Evolutionary conservation across 2,888 invertebrate species (phyloP).

Genomic region (Ennomos quercinarius): DNA sequence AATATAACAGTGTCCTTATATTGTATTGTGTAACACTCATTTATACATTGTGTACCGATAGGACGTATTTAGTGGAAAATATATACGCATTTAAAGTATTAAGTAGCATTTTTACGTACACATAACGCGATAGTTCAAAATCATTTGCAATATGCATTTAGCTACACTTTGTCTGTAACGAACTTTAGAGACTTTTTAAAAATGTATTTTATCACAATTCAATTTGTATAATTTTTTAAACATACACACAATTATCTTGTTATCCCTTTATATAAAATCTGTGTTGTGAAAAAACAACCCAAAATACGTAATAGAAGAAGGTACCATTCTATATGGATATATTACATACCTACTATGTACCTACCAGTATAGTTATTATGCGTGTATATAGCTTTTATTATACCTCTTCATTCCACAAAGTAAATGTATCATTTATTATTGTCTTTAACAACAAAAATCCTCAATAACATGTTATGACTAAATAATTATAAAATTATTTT

Average conservation of each 20-base stretch:
- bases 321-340: too few species aligned
- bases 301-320: too few species aligned
- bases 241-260: too few species aligned
- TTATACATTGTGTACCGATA: conserved; percentile 50
- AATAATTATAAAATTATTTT: conserved; percentile 3
- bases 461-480: too few species aligned
- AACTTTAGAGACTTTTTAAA: neutral
- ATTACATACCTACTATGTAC: neutral
- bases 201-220: too few species aligned
- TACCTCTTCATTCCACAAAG: conserved; percentile 18
- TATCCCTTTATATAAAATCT: too few species aligned
- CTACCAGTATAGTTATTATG: conserved; percentile 4
- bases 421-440: conserved; percentile 22
- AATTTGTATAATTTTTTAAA: too few species aligned
- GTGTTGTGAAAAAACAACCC: too few species aligned
- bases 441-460: conserved; percentile 1
- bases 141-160: conserved; percentile 41
- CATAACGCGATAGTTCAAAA: conserved; percentile 60
- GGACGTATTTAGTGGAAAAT: conserved; percentile 41
- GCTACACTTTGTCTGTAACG: neutral
- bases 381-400: conserved; percentile 20
- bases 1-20: conserved; percentile 47
- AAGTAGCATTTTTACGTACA: conserved; percentile 62
- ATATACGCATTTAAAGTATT: conserved; percentile 59
- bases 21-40: conserved; percentile 47